Percentiles rank a stretch among this genome's conserved stretches.
phyloP scores from a whole-genome alignment of 2,797 vertebrate species.

The Corythornis leucogaster region DNA sequence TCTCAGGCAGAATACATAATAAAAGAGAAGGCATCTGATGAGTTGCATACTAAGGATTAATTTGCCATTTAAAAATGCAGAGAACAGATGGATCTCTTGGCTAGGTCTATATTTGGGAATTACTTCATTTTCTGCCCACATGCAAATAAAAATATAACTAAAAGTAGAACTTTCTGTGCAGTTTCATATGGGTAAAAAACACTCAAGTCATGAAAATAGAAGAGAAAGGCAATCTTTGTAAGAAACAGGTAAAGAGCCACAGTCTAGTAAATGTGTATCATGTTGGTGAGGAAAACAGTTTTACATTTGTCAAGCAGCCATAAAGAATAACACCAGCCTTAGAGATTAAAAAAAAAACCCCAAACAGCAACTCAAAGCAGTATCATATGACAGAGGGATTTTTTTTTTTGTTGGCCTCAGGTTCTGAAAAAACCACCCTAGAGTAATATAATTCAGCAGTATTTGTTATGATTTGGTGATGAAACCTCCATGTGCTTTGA shows the following conservation, averaged over 20 bases:
- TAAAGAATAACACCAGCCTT: background rate
- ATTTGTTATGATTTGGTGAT: background rate
- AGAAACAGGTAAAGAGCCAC: background rate
- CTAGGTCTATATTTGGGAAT: conserved; percentile 56
- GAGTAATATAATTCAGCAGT: background rate
- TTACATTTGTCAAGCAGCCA: background rate
- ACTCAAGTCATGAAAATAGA: background rate
- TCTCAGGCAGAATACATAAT: conserved; percentile 36
- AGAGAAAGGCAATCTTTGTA: background rate
- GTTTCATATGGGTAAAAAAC: conserved; percentile 21
- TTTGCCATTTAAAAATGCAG: conserved; percentile 66
- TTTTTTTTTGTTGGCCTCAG: background rate
- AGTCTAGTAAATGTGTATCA: background rate
- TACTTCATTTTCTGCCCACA: conserved; percentile 62
- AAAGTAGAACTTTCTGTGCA: conserved; percentile 44
- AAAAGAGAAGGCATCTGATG: conserved; percentile 47
- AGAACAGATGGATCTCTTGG: conserved; percentile 67
- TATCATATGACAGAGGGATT: background rate
- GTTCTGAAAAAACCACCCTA: background rate
- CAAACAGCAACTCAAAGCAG: background rate
- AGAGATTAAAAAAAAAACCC: background rate
- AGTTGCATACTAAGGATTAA: conserved; percentile 52
- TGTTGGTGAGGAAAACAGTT: background rate
- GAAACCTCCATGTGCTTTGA: background rate
- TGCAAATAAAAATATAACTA: conserved; percentile 62